phyloP scores from a whole-genome alignment of 2,888 invertebrate genomes.

The Balanococcus diminutus region DNA sequence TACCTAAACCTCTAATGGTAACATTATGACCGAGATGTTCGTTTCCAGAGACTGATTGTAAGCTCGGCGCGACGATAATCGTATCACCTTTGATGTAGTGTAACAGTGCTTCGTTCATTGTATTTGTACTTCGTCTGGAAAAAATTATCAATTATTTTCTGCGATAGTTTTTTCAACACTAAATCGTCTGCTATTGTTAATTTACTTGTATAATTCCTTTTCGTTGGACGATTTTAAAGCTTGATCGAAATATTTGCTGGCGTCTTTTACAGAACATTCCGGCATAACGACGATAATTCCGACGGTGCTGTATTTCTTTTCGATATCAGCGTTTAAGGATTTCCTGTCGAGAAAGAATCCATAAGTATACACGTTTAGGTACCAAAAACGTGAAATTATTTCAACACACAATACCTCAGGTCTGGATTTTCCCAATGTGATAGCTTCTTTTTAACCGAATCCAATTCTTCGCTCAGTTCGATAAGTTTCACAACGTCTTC shows the following conservation, averaged over 20 bases:
- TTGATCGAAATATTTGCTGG: background rate
- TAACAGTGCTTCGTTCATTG: background rate
- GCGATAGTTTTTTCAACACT: background rate
- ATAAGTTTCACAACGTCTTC: background rate
- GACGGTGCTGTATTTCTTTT: background rate
- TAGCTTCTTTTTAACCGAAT: background rate
- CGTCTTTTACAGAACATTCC: background rate
- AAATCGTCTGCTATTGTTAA: background rate
- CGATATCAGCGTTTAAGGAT: background rate
- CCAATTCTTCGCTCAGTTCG: background rate
- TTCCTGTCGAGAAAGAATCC: background rate
- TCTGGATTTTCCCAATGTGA: background rate
- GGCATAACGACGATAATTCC: background rate
- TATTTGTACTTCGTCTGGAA: background rate
- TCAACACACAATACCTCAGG: background rate
- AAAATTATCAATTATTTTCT: background rate
- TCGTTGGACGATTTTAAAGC: background rate
- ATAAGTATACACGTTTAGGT: background rate
- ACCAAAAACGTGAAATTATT: background rate
- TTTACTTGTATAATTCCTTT: background rate
- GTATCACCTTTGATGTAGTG: slow-evolving; percentile 3
- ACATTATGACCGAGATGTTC: background rate
- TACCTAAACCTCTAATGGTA: background rate
- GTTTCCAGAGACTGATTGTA: background rate
- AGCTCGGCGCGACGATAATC: background rate